Conservation (phyloP, 2,797 vertebrate species). For the Staurois parvus region DNA sequence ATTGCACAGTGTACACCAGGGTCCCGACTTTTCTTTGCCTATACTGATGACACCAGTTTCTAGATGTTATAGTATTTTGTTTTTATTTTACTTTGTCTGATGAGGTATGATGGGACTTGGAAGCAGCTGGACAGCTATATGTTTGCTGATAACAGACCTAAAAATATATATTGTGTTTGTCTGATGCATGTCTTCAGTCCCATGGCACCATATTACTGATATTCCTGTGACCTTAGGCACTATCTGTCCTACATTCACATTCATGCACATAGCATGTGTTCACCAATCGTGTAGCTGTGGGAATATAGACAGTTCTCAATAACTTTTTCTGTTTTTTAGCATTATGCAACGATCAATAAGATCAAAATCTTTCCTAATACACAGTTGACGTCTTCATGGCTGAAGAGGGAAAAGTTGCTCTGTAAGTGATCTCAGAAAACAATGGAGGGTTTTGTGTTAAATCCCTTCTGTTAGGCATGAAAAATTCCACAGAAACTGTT, state of each 20-base stretch:
- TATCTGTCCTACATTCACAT: slow-evolving; percentile 13
- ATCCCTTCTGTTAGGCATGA: slow-evolving; percentile 34
- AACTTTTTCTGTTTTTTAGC: slow-evolving; percentile 11
- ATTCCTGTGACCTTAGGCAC: slow-evolving; percentile 3
- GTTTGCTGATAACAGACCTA: background rate
- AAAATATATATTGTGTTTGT: background rate
- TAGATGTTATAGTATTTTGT: no score
- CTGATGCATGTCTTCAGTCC: background rate
- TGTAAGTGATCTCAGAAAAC: slow-evolving; percentile 25
- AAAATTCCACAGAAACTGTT: slow-evolving; percentile 5
- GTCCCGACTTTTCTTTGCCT: no score
- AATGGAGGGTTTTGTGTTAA: slow-evolving; percentile 48
- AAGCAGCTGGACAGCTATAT: background rate
- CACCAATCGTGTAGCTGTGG: background rate
- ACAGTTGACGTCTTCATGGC: slow-evolving; percentile 11
- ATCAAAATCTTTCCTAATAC: slow-evolving; percentile 37
- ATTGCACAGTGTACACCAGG: no score
- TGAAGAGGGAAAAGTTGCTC: slow-evolving; percentile 29
- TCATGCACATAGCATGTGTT: slow-evolving; percentile 14
- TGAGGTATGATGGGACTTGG: no score
- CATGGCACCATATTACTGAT: slow-evolving; percentile 20
- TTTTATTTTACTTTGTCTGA: no score
- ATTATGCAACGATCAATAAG: slow-evolving; percentile 22
- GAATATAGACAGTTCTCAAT: slow-evolving; percentile 11
- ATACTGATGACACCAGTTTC: no score